These are phyloP conservation scores for Spongia lamella DNA, from an alignment of 37 sponge, comb jelly and placozoan species.

Conservation along the genomic window DNA sequence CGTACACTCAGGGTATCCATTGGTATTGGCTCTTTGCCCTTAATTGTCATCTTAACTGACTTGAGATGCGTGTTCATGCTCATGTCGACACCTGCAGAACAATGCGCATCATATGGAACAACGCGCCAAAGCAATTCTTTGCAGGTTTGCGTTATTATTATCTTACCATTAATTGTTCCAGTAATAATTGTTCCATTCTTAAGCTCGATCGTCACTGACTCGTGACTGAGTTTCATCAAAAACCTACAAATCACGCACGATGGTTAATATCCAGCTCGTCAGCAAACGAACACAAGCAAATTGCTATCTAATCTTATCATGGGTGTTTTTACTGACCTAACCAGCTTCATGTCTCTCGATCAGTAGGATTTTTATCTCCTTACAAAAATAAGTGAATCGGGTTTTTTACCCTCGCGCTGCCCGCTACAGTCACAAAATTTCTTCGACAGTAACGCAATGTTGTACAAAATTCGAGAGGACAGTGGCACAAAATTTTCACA, in stretches of 20 bases:
- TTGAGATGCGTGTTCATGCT: slow-evolving; percentile 99
- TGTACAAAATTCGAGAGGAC: background rate
- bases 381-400: slow-evolving; percentile 23
- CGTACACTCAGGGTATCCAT: slow-evolving; percentile 91
- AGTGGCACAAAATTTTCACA: background rate
- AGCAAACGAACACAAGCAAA: no score
- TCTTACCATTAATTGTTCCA: slow-evolving; percentile 90
- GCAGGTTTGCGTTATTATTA: no score
- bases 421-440: background rate
- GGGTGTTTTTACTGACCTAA: slow-evolving; percentile 39
- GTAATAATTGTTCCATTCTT: slow-evolving; percentile 98
- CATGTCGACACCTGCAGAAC: slow-evolving; percentile 96
- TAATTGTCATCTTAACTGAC: slow-evolving; percentile 96
- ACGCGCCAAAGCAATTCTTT: no score
- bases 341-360: slow-evolving; percentile 65
- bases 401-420: no score
- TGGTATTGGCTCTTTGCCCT: slow-evolving; percentile 84
- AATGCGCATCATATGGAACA: background rate
- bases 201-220: slow-evolving; percentile 96
- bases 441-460: background rate
- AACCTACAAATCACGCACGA: slow-evolving; percentile 57
- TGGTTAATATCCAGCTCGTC: background rate
- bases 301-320: background rate
- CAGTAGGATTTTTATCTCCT: slow-evolving; percentile 19
- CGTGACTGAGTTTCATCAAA: slow-evolving; percentile 98